phyloP scores from a whole-genome alignment of 2,888 invertebrate species.

The Athalia circularis region DNA sequence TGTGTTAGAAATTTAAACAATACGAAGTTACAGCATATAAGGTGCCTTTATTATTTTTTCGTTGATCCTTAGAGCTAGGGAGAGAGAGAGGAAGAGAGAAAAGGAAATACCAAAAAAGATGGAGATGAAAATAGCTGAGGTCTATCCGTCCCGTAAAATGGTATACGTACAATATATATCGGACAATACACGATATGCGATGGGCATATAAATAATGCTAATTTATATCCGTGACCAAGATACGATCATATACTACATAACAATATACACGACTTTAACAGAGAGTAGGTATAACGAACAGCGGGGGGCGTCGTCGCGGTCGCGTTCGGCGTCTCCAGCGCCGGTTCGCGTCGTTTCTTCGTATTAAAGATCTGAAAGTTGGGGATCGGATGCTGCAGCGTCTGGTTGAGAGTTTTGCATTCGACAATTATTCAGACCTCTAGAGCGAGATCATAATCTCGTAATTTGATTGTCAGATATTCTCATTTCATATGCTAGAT shows the following conservation, averaged over 20 bases:
- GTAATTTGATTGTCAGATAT: neutral
- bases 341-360: no score
- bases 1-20: no score
- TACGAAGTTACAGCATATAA: no score
- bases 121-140: no score
- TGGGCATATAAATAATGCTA: conserved; percentile 68
- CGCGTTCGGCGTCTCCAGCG: no score
- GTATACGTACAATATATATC: conserved; percentile 24
- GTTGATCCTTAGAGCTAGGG: no score
- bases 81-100: no score
- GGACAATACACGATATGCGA: conserved; percentile 67
- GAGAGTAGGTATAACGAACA: conserved; percentile 14
- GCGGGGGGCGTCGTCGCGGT: neutral
- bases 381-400: neutral
- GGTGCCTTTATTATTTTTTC: no score
- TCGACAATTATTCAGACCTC: conserved; percentile 26
- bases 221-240: conserved; percentile 67
- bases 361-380: no score
- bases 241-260: conserved; percentile 59
- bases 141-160: conserved; percentile 57
- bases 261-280: no score
- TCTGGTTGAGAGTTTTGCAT: conserved; percentile 10
- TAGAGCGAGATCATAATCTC: neutral
- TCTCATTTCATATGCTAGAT: no score
- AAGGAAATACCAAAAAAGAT: no score